Evolutionary conservation across 2,113 vertebrate species (phyloP).

Genomic region (Cettia cetti): DNA sequence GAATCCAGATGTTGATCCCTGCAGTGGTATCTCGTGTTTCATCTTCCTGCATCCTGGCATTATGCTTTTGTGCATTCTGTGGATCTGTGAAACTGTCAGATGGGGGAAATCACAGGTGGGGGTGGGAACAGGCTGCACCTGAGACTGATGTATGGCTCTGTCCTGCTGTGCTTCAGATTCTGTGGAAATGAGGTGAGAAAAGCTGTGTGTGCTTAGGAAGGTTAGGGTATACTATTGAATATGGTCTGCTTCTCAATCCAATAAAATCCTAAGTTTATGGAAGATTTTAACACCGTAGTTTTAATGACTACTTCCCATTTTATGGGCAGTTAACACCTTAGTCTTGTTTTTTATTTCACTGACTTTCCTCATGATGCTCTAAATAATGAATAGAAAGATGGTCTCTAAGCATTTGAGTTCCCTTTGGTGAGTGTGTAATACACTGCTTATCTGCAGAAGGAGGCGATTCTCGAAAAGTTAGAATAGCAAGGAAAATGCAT

Average conservation of each 20-base stretch:
- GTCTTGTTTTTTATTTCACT: neutral
- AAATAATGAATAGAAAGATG: neutral
- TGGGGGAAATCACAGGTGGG: accelerated
- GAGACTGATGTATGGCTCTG: neutral
- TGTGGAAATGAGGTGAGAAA: neutral
- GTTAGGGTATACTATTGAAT: neutral
- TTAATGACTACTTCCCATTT: neutral
- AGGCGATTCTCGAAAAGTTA: neutral
- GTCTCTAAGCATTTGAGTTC: neutral
- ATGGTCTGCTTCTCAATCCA: neutral
- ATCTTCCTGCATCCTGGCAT: neutral
- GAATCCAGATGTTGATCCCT: neutral
- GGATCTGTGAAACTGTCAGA: neutral
- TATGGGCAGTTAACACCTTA: neutral
- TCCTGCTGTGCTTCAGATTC: neutral
- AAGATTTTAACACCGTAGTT: neutral
- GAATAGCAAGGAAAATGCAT: neutral
- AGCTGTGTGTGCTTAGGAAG: neutral
- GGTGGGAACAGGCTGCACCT: neutral
- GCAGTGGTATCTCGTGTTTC: neutral
- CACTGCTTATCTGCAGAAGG: neutral
- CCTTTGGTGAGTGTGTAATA: neutral
- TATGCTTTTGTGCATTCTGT: neutral
- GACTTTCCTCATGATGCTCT: neutral
- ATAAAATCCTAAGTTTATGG: neutral